Conservation (phyloP, 2,113 vertebrate genomes). For the Coptodon rendalli region DNA sequence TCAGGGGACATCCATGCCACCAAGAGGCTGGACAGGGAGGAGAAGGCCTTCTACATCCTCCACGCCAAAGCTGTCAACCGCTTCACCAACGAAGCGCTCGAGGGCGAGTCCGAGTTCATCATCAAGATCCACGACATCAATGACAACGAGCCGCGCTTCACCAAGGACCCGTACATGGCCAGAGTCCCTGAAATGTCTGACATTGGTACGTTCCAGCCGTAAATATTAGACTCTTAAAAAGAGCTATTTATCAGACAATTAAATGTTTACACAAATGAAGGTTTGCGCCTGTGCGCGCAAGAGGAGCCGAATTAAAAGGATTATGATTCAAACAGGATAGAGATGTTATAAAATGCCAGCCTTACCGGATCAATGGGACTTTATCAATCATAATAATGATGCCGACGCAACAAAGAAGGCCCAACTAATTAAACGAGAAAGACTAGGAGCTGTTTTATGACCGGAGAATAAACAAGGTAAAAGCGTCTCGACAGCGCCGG, state of each 20-base stretch:
- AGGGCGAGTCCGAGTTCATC: constrained; percentile 92
- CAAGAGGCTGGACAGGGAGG: constrained; percentile 91
- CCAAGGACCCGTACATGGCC: constrained; percentile 84
- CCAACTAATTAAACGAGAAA: constrained; percentile 50
- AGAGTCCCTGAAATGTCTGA: constrained; percentile 91
- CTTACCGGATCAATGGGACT: constrained; percentile 49
- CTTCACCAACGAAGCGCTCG: constrained; percentile 84
- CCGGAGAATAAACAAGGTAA: constrained; percentile 45
- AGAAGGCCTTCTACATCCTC: constrained; percentile 87
- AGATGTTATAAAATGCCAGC: constrained; percentile 27
- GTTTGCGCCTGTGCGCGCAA: not conserved
- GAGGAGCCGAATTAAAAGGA: constrained; percentile 18
- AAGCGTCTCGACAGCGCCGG: not conserved
- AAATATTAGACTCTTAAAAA: not conserved
- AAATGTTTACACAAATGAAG: not conserved
- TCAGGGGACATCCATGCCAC: constrained; percentile 96
- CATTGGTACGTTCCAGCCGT: constrained; percentile 74
- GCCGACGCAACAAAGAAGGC: constrained; percentile 15
- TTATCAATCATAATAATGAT: constrained; percentile 63
- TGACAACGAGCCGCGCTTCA: constrained; percentile 93
- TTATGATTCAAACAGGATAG: constrained; percentile 18
- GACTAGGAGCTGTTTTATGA: constrained; percentile 18
- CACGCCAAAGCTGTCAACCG: constrained; percentile 89
- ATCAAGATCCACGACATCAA: constrained; percentile 99
- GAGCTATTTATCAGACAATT: not conserved